A percentile compares a stretch with the other conserved stretches of the same genome.
These are phyloP conservation scores for Drosophila acutilabella DNA, from an alignment of 2,888 invertebrate species.

Conservation along the genomic window DNA sequence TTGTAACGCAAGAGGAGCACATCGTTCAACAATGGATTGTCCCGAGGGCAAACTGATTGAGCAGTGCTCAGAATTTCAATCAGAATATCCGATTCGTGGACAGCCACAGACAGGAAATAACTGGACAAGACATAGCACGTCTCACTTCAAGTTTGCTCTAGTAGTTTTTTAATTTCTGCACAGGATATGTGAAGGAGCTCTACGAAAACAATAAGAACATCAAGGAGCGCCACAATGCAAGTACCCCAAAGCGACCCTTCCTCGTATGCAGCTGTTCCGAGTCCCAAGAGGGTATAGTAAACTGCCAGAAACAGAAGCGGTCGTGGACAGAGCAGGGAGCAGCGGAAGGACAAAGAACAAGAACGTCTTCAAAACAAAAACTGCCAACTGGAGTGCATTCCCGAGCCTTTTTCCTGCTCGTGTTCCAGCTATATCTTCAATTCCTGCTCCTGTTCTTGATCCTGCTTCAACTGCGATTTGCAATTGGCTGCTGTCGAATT, in stretches of 20 bases:
- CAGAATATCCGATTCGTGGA: constrained; percentile 40
- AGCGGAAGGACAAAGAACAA: constrained; percentile 2
- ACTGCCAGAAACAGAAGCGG: constrained; percentile 63
- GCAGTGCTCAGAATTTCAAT: constrained; percentile 60
- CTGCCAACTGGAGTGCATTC: constrained; percentile 49
- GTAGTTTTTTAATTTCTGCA: constrained; percentile 67
- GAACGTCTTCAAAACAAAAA: constrained; percentile 59
- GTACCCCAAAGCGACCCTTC: constrained; percentile 32
- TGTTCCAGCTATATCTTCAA: constrained; percentile 52
- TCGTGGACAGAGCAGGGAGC: constrained; percentile 29
- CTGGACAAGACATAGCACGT: constrained; percentile 45
- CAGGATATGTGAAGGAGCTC: constrained; percentile 62
- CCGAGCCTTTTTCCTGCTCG: constrained; percentile 44
- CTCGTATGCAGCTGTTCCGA: constrained; percentile 50
- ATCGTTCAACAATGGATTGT: constrained; percentile 36
- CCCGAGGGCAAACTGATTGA: constrained; percentile 15
- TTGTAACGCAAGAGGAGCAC: constrained; percentile 49
- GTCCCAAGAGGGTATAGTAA: constrained; percentile 61
- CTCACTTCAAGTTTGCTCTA: constrained; percentile 60
- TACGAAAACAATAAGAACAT: constrained; percentile 25
- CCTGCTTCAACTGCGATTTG: constrained; percentile 62
- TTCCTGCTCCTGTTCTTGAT: constrained; percentile 22
- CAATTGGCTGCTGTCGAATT: constrained; percentile 71
- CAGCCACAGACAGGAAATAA: not conserved
- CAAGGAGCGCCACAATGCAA: constrained; percentile 29